Base-by-base conservation (phyloP, 2,113 vertebrate genomes). In the Rhinolophus ferrumequinum region DNA sequence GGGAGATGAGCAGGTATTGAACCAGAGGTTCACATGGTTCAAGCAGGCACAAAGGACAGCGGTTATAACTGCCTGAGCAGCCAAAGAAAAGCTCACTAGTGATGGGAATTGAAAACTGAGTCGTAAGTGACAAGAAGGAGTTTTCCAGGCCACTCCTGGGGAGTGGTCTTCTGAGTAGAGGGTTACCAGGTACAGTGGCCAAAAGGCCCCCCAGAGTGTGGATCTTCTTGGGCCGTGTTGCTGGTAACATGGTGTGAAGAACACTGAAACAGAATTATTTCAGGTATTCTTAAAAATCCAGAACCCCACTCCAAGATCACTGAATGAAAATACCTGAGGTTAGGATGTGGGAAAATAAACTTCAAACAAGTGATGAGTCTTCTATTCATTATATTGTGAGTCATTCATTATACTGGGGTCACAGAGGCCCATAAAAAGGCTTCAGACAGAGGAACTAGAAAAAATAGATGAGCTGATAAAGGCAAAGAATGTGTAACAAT, bases 331-430 rank as follows among this genome's bases (percentile, higher is more conserved):
- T n/a, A 64, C 60, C 13, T 67, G 28, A 30, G 41, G 22, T 67
- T 81, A 84, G 44, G 8, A 90, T 9, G 38, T 60, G 47, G 33
- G 28, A 50, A 94, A 93, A 54, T 52, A 85, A 67, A 41, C 64
- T 92, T 91, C 73, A 96, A 75, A 75, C 52, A 52, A 88, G 15
- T 15, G 9, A 58, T 88, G 69, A 66, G 81, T 76, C 38, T 80
- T 69, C 28, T 66, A 19, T 66, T 88, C 41, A 9, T 54, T 72
- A 24, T 2, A 4, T 38, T 92, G 8, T 12, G 3, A 88, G 19
- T 22, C 75, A 24, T 85, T 84, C 41, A 19, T 41, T 77, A 35
- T 3, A 3, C 33, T 90, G 10, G 30, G 76, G 30, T 89, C 82
- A 44, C 50, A 66, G 47, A 77, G 24, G 44, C n/a, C 8, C 7